Base-by-base conservation (phyloP, 2,113 vertebrate genomes). In the Sardina pilchardus region DNA sequence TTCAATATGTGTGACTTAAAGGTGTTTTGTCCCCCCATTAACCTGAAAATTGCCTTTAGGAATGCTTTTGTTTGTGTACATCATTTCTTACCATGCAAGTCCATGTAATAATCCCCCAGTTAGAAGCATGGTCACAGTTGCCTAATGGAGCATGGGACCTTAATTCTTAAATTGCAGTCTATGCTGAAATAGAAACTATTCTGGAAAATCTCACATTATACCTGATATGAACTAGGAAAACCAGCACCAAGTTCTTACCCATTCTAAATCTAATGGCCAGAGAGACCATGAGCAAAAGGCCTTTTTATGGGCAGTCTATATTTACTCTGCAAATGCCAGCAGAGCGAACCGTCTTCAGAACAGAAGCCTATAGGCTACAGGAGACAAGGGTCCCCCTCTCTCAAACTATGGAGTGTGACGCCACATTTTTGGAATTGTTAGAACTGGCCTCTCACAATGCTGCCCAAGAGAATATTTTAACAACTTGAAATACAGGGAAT, bases 281-380 rank as follows among this genome's bases (percentile, higher is more conserved):
- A 47, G 44, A 12, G 26, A 34, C 59, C n/a, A n/a, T 17, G 8
- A 43, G n/a, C 5, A 8, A 53, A 42, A 39, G 36, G 45, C 45
- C 87, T 86, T 86, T 82, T 82, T 78, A 84, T 88, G 86, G 78
- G n/a, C 8, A 17, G 4, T 63, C 88, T 88, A 88, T 82, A 86
- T 86, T 83, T 88, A 86, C 63, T 34, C 85, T 80, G 48, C 10
- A 34, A 48, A 63, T 78, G 85, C 59, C 83, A 86, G 7, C 80
- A 36, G 44, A 36, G 26, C 34, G 36, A 16, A 78, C 71, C 34
- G 3, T 78, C 71, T 34, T 71, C 63, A 6, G 10, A 71, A 26
- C 63, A 71, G n/a, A 71, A 12, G 63, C 63, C 63, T 75, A 34
- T 34, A 75, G 26, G 67, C 67, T 12, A 34, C n/a, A 30, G 9